phyloP scores from a whole-genome alignment of 2,113 vertebrate genomes.

The Hydrochoerus hydrochaeris region DNA sequence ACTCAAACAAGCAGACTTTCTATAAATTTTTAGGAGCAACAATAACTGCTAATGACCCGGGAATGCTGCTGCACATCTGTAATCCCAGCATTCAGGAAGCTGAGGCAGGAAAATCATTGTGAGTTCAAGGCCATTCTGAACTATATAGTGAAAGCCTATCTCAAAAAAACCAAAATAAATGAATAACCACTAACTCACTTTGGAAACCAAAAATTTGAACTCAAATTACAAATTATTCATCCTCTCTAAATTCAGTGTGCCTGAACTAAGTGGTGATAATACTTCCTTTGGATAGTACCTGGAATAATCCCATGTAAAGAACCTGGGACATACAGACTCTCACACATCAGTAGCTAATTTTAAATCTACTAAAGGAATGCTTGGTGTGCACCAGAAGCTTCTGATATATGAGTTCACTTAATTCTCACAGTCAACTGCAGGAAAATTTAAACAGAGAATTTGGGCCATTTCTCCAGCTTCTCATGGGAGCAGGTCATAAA shows the following conservation, averaged over 20 bases:
- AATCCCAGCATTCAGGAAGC: background rate
- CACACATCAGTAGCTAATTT: conserved; percentile 27
- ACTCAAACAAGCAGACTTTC: background rate
- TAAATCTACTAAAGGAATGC: background rate
- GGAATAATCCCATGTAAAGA: background rate
- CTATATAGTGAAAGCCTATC: background rate
- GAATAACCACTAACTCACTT: background rate
- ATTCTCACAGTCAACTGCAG: background rate
- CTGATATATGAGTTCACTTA: conserved; percentile 18
- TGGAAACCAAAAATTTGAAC: background rate
- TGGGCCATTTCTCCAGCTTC: background rate
- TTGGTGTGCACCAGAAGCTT: background rate
- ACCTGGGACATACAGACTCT: background rate
- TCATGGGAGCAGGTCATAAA: background rate
- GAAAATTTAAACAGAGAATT: conserved; percentile 37
- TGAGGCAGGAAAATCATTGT: background rate
- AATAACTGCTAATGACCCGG: background rate
- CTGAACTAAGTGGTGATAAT: background rate
- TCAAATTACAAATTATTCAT: conserved; percentile 24
- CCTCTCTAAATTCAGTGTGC: background rate
- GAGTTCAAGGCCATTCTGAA: background rate
- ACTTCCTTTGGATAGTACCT: background rate
- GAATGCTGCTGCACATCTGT: background rate
- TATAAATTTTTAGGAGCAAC: conserved; percentile 10
- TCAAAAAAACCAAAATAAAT: background rate